phyloP scores from a whole-genome alignment of 2,113 vertebrate genomes.

The Aramus guarauna region DNA sequence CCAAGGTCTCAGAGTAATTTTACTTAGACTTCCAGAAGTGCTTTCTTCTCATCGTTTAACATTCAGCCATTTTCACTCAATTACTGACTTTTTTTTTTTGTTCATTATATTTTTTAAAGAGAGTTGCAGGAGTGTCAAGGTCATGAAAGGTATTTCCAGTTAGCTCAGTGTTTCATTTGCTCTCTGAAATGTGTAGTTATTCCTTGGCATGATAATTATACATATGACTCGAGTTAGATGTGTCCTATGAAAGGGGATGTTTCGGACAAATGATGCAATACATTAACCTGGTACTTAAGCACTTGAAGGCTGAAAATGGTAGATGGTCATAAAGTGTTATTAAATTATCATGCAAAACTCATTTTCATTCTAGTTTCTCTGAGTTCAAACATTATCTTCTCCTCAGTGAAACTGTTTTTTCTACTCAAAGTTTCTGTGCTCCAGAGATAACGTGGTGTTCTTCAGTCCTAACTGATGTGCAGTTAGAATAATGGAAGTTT shows the following conservation, averaged over 20 bases:
- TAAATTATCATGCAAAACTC: neutral
- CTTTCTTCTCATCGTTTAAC: neutral
- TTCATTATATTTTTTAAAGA: neutral
- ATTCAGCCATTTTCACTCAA: neutral
- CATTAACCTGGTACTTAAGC: neutral
- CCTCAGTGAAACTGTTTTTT: neutral
- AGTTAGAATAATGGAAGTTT: neutral
- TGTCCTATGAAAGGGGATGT: neutral
- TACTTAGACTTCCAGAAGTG: neutral
- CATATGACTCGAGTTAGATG: neutral
- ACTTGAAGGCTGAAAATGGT: neutral
- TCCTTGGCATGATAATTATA: neutral
- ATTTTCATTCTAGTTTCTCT: neutral
- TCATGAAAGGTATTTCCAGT: neutral
- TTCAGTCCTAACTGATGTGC: neutral
- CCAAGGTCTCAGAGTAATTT: neutral
- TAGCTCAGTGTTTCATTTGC: neutral
- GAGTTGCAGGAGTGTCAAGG: neutral
- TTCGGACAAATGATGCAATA: neutral
- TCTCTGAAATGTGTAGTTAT: neutral
- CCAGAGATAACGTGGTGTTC: neutral
- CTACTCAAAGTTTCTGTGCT: neutral
- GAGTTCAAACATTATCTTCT: neutral
- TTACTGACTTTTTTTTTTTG: neutral
- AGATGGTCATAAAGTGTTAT: neutral